Evolutionary conservation across 2,113 vertebrate species (phyloP), one percentile per base, ranked within the genome.

Genomic region (Ctenomys sociabilis): DNA sequence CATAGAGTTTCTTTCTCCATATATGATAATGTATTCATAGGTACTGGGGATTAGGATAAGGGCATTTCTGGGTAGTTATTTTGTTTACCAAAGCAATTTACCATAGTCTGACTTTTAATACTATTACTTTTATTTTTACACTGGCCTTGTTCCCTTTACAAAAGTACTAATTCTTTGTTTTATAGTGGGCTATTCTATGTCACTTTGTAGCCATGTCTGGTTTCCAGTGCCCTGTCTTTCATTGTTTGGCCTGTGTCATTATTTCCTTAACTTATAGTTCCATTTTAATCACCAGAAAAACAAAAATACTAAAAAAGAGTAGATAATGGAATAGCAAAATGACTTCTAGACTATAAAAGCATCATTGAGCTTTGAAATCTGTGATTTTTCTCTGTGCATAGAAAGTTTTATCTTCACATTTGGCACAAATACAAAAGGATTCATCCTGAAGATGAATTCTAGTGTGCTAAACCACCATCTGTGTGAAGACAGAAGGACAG

Each of bases 231-330:
- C 19, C 57, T 22, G n/a, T 73, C 16, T 10, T 6, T 75, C 37
- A 28, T 59, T 11, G 22, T 40, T 17, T 85, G 14, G 16, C 28
- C 68, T 35, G 21, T 91, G 19, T 93, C 64, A 75, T 59, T 83
- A 43, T 13, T 10, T 40, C 35, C 24, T 77, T 63, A 63, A 8
- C 17, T 91, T 93, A 21, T 10, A 49, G 5, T 66, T 85, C 49
- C 26, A 64, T 84, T 84, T 12, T 84, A 78, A 84, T 70, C 13
- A 68, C 19, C 75, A 32, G 17, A 52, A 88, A 82, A 57, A 77
- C 4, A 89, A 94, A 93, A 94, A 3, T 83, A 77, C 3, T n/a
- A 88, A 94, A 93, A 94, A 3, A 86, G 77, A 88, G 75, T n/a
- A 54, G 24, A 24, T 45, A 89, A 87, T 24, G 3, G 30, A 78